These are phyloP conservation scores for Deroptyus accipitrinus DNA, from an alignment of 2,113 vertebrate species.

Conservation along the genomic window DNA sequence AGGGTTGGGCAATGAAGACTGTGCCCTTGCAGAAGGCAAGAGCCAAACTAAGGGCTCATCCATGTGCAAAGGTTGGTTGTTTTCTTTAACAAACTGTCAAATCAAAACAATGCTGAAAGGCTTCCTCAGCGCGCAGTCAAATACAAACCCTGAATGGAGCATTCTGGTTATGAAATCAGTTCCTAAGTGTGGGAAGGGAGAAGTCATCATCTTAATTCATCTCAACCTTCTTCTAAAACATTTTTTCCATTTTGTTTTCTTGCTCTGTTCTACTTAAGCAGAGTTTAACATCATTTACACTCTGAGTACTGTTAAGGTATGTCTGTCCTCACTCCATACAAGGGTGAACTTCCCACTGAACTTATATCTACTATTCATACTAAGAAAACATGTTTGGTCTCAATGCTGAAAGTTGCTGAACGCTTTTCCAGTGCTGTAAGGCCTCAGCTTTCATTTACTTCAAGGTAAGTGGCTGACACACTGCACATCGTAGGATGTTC, in stretches of 20 bases:
- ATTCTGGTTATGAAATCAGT: neutral
- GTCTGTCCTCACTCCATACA: neutral
- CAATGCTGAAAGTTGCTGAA: neutral
- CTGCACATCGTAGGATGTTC: neutral
- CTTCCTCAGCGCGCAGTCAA: neutral
- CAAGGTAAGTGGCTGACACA: neutral
- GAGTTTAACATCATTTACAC: neutral
- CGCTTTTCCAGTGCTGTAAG: neutral
- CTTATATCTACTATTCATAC: neutral
- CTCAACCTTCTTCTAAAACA: neutral
- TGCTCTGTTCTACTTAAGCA: neutral
- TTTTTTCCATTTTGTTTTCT: neutral
- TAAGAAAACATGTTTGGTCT: neutral
- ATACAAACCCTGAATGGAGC: neutral
- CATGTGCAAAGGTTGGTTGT: neutral
- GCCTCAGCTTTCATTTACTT: slow-evolving; percentile 24
- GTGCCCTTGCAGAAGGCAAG: neutral
- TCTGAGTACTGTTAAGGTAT: neutral
- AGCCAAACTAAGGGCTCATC: neutral
- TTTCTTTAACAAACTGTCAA: neutral
- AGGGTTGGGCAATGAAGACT: neutral
- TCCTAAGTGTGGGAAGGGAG: neutral
- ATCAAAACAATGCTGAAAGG: neutral
- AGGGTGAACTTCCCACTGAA: neutral
- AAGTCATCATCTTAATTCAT: neutral